Evolutionary conservation across 2,888 invertebrate genomes (phyloP), one percentile per base, ranked within the genome.

Genomic region (Ennomos quercinarius): DNA sequence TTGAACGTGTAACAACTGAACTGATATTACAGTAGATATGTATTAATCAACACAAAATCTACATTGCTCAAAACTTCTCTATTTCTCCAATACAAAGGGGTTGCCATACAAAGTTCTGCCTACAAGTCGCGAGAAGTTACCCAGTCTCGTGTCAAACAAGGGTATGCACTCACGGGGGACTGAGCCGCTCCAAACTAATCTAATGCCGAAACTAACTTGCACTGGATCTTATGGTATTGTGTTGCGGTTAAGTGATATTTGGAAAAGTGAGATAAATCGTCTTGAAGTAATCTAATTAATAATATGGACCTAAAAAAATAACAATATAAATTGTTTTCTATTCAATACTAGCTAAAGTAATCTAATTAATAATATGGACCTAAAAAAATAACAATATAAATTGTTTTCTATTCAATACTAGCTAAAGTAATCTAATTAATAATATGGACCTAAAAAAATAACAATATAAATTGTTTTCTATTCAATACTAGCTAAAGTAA

Each of bases 91-190:
- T 59, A 61, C 68, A 68, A 72, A 76, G 78, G 77, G 83, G 78
- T 73, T 76, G 66, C 71, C 57, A 62, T 69, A 60, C 61, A 73
- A 82, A 80, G 76, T 81, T 81, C 76, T 75, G 71, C 73, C 66
- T 69, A 72, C 77, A 81, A 81, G 78, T 80, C 76, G 76, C 75
- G 81, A 81, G 83, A 89, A 90, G 88, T 90, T 89, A 84, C 73
- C 60, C 77, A 79, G 85, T 80, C 81, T 85, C 81, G 78, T 86
- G 88, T 89, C 86, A 86, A 86, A 91, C 91, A 91, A 73, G 90
- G 86, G 86, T 89, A 86, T 89, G 91, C 91, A 91, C 91, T 91
- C 83, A 82, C 74, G 63, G 68, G 72, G 71, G 76, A 80, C 77
- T 62, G 68, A 70, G 80, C 74, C 77, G 74, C 66, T 66, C 72